phyloP scores from a whole-genome alignment of 2,888 invertebrate species.

The Amphiduros pacificus region DNA sequence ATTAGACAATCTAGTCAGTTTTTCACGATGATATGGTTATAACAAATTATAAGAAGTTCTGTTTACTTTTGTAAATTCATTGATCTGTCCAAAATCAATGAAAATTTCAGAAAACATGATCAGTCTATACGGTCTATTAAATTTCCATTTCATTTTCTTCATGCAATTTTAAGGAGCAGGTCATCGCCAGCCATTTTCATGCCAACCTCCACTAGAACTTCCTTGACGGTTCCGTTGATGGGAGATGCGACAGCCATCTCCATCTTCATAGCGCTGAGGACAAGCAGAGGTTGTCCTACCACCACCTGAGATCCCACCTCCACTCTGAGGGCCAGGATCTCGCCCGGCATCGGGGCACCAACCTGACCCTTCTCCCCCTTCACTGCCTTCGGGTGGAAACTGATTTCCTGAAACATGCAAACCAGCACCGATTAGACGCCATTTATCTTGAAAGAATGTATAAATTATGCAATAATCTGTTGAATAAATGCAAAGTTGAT shows the following conservation, averaged over 20 bases:
- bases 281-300: conserved; percentile 85
- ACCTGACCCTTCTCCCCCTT: conserved; percentile 82
- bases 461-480: too few species aligned
- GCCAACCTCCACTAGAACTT: conserved; percentile 74
- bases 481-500: too few species aligned
- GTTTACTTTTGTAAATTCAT: not conserved
- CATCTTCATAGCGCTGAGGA: conserved; percentile 99
- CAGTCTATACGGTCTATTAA: too few species aligned
- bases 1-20: too few species aligned
- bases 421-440: not conserved
- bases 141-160: not conserved
- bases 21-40: too few species aligned
- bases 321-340: conserved; percentile 87
- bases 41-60: too few species aligned
- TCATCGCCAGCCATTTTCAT: conserved; percentile 95
- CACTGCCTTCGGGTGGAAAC: conserved; percentile 91
- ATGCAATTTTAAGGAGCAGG: conserved; percentile 76
- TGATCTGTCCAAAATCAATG: too few species aligned
- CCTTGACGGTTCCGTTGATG: conserved; percentile 77
- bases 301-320: conserved; percentile 85
- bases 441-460: too few species aligned
- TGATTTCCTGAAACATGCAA: conserved; percentile 71
- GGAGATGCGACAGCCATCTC: conserved; percentile 95
- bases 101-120: too few species aligned
- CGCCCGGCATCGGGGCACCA: conserved; percentile 98